A percentile compares a stretch with the other conserved stretches of the same genome.
Conservation (phyloP, 1,140 invertebrate genomes). For the Lepidurus couesii region DNA sequence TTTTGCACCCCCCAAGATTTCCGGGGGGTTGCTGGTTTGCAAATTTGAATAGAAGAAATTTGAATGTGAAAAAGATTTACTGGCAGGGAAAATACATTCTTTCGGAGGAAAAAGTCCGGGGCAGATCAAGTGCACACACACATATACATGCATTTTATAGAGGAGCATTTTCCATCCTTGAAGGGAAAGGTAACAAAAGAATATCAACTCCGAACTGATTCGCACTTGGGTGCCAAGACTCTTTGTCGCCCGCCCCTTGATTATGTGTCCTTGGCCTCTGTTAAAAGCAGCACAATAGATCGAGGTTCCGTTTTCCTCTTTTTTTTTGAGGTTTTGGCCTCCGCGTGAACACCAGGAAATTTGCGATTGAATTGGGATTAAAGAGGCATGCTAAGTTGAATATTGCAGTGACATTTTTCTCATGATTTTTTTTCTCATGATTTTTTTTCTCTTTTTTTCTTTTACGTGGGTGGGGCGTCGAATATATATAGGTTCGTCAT, state of each 20-base stretch:
- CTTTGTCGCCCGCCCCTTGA: conserved; percentile 2
- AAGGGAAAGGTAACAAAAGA: not conserved
- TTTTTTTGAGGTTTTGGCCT: not conserved
- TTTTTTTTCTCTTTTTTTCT: conserved; percentile 34
- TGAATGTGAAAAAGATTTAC: not conserved
- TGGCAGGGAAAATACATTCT: no score
- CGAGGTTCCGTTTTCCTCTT: not conserved
- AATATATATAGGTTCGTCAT: conserved; percentile 41
- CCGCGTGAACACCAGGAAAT: no score
- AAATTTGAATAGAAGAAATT: not conserved
- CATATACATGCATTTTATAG: not conserved
- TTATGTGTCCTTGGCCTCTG: not conserved
- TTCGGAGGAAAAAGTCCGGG: not conserved
- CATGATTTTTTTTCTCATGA: not conserved
- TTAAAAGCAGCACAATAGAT: not conserved
- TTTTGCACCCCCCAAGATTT: no score
- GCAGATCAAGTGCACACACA: not conserved
- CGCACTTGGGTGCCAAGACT: conserved; percentile 3
- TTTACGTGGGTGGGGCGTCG: conserved; percentile 35
- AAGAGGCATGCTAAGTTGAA: no score
- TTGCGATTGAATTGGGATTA: no score
- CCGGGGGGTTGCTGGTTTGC: not conserved
- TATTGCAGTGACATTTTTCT: not conserved
- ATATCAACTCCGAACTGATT: not conserved
- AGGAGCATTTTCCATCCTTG: not conserved